Evolutionary conservation across 2,888 invertebrate species (phyloP).

Genomic region (Aricia artaxerxes): DNA sequence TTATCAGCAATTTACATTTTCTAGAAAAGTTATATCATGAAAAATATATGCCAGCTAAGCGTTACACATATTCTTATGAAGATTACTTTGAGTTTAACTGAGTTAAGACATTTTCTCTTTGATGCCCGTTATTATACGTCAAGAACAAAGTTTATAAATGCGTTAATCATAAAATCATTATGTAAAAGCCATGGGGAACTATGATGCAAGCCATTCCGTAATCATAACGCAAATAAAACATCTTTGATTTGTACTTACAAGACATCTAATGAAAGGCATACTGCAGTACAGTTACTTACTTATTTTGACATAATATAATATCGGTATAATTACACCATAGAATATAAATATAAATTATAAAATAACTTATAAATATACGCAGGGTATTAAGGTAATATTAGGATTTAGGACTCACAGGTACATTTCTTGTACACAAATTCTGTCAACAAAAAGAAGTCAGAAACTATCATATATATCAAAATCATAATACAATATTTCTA

Average conservation of each 20-base stretch:
- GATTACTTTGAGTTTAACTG: not conserved
- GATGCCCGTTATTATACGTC: not conserved
- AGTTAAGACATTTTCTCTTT: not conserved
- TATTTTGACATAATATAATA: no score
- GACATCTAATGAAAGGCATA: not conserved
- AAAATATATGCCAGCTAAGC: not conserved
- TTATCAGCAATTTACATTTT: not conserved
- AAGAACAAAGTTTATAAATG: slow-evolving; percentile 14
- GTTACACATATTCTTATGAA: not conserved
- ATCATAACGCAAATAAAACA: slow-evolving; percentile 21
- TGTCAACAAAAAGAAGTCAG: no score
- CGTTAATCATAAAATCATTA: not conserved
- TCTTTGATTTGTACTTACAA: slow-evolving; percentile 14
- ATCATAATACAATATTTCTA: no score
- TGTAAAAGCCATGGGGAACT: not conserved
- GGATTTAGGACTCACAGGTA: no score
- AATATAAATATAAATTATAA: no score
- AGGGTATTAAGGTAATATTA: no score
- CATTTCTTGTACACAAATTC: no score
- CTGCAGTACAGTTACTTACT: no score
- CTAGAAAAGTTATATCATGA: not conserved
- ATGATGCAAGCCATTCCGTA: not conserved
- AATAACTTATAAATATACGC: no score
- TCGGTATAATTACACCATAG: no score
- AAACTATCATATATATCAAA: no score